phyloP scores from a whole-genome alignment of 2,113 vertebrate genomes.

The Bungarus multicinctus region DNA sequence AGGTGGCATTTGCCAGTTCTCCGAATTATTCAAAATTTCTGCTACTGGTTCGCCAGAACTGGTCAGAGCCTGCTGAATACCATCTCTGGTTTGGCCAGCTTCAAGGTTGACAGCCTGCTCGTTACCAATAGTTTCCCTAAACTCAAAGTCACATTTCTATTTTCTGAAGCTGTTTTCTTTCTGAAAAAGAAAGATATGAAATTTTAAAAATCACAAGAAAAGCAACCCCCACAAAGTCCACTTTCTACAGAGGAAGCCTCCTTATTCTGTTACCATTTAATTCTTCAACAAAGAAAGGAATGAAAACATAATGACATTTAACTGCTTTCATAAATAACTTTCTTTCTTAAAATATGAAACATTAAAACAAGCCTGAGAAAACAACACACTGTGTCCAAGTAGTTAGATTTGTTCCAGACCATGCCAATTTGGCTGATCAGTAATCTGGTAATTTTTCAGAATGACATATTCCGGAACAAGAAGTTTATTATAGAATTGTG shows the following conservation, averaged over 20 bases:
- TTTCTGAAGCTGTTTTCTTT: neutral
- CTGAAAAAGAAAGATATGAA: neutral
- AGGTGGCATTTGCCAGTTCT: no score
- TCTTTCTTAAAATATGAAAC: neutral
- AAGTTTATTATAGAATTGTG: neutral
- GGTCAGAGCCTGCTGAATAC: no score
- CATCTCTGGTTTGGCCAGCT: no score
- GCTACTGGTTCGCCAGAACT: no score
- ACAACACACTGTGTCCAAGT: neutral
- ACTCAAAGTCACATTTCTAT: neutral
- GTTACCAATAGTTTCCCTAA: neutral
- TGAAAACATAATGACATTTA: no score
- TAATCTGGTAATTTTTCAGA: neutral
- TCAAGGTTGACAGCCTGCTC: neutral
- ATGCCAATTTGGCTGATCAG: no score
- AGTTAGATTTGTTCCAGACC: no score
- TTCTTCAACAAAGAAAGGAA: no score
- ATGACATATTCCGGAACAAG: neutral
- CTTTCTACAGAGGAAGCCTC: neutral
- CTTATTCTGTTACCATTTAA: neutral
- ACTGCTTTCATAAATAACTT: neutral
- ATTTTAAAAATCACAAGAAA: neutral
- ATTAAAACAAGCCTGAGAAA: neutral
- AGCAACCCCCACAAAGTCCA: neutral
- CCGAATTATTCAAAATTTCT: no score